Evolutionary conservation across 2,113 vertebrate genomes (phyloP), one percentile per base, ranked within the genome.

Genomic region (Poeciliopsis turrubarensis): DNA sequence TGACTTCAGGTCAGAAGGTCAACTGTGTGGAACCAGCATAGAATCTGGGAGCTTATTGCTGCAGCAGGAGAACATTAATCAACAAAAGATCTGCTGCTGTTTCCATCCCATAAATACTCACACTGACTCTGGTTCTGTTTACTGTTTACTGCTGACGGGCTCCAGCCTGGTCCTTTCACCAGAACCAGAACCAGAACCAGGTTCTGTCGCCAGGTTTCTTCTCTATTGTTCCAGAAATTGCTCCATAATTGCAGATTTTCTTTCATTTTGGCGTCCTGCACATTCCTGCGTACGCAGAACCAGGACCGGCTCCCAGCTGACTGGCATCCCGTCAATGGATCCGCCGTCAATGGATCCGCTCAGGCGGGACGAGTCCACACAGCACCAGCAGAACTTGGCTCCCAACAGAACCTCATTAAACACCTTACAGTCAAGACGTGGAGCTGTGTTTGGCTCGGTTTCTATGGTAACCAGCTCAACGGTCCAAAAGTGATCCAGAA

Each of bases 331-430:
- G n/a, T 62, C 44, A 41, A 68, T 68, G 39, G 57, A 32, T 25
- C 29, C 65, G 41, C 27, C 61, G n/a, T 62, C 44, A 41, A 68
- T 68, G 39, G 57, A 32, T 25, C 29, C 65, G 41, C 27, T 68
- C 0, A 63, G 65, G 60, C 39, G 39, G 26, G 60, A 68, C 2
- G 27, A 51, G 12, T 11, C 63, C 32, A 57, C 51, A 9, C 19
- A 0, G 37, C 3, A 47, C 15, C 5, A 17, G 65, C 32, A 27
- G 22, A 44, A n/a, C 7, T 44, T 29, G 72, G 31, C 62, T 8
- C 3, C 62, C 29, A 47, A n/a, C 27, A 47, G 29, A 61, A 31
- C 5, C 57, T 69, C 73, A 62, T 62, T 69, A 60, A 19, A 29
- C 15, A 9, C 25, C 11, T 57, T 9, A 0, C 6, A 34, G 32